Percentiles rank a stretch among this genome's conserved stretches.
Evolutionary conservation across 2,888 invertebrate species (phyloP).

Genomic region (Volucella bombylans): DNA sequence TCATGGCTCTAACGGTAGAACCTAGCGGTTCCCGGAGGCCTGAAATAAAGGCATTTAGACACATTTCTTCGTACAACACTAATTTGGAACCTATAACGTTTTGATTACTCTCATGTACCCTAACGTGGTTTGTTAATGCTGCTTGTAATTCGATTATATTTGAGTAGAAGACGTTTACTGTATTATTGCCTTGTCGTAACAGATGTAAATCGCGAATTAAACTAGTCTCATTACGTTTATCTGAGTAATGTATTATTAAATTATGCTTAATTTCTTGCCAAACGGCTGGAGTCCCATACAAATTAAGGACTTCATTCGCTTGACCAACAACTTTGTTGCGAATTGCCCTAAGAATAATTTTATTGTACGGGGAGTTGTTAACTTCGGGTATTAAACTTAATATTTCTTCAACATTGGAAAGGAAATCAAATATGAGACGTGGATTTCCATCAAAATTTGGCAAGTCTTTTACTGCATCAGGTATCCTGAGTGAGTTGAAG

Average conservation of each 20-base stretch:
- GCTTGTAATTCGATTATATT: conserved; percentile 31
- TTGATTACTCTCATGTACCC: conserved; percentile 57
- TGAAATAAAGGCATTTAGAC: conserved; percentile 70
- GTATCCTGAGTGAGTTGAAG: conserved; percentile 53
- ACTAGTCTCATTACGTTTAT: conserved; percentile 60
- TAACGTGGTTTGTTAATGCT: conserved; percentile 40
- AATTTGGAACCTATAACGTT: conserved; percentile 66
- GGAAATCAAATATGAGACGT: conserved; percentile 57
- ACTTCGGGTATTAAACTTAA: conserved; percentile 43
- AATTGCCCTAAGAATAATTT: conserved; percentile 67
- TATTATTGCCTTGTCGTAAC: conserved; percentile 52
- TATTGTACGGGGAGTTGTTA: conserved; percentile 5
- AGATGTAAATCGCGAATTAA: conserved; percentile 67
- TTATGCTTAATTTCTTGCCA: conserved; percentile 67
- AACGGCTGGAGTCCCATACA: conserved; percentile 65
- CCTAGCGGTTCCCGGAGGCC: conserved; percentile 73
- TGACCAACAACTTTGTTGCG: conserved; percentile 72
- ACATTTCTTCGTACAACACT: conserved; percentile 70
- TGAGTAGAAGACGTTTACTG: conserved; percentile 58
- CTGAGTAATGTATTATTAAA: conserved; percentile 67
- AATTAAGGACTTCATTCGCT: conserved; percentile 73
- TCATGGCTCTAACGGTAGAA: conserved; percentile 74
- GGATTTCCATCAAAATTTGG: conserved; percentile 58
- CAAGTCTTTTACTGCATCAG: conserved; percentile 70
- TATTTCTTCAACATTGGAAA: conserved; percentile 70